Conservation (phyloP, 2,113 vertebrate genomes). For the Cervus canadensis region DNA sequence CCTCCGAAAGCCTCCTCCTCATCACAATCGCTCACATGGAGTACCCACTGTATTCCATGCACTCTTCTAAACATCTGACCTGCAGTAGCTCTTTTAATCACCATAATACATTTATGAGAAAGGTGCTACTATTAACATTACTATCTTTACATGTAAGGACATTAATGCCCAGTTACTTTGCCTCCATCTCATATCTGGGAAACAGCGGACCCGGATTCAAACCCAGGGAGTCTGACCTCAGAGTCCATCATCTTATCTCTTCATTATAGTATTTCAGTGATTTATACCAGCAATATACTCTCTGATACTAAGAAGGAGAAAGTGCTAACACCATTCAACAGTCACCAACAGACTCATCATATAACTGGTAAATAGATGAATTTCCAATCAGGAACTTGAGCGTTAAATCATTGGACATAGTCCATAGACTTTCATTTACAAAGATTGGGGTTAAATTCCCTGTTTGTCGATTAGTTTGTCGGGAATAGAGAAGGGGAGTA, state of each 20-base stretch:
- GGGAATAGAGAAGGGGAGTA: neutral
- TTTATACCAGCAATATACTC: neutral
- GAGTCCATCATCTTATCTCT: neutral
- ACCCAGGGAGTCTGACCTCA: neutral
- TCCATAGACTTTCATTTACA: neutral
- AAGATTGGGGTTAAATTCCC: neutral
- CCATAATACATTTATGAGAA: neutral
- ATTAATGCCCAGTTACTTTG: neutral
- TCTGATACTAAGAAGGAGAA: neutral
- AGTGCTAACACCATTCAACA: neutral
- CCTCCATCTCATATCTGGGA: neutral
- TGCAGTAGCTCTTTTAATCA: neutral
- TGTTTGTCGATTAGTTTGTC: neutral
- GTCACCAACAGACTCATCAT: neutral
- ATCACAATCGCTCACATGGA: neutral
- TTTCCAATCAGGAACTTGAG: neutral
- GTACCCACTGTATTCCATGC: neutral
- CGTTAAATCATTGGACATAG: neutral
- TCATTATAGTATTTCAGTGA: neutral
- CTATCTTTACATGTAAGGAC: neutral
- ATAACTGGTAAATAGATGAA: neutral
- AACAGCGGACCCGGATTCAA: neutral
- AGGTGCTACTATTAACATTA: neutral
- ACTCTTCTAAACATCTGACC: neutral
- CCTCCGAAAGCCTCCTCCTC: neutral